phyloP scores from a whole-genome alignment of 2,113 vertebrate genomes.

The Pontoporia blainvillei region DNA sequence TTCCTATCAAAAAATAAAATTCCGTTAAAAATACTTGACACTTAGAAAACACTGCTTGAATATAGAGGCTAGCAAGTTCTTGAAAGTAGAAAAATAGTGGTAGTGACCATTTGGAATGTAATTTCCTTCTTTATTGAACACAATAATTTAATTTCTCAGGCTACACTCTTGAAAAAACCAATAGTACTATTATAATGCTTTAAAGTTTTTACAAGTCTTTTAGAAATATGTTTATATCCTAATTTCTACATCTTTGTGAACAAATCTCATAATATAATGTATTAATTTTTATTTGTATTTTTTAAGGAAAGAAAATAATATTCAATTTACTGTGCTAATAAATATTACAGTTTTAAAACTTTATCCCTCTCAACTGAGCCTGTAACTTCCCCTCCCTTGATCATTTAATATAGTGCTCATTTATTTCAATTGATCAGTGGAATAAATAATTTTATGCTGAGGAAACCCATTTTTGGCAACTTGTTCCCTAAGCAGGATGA shows the following conservation, averaged over 20 bases:
- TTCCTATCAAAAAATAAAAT: background rate
- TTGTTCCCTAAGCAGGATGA: background rate
- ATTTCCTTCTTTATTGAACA: background rate
- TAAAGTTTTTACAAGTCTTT: background rate
- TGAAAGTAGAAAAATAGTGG: slow-evolving; percentile 1
- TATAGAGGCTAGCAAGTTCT: background rate
- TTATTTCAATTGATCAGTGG: background rate
- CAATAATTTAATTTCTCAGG: background rate
- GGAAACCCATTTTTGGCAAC: background rate
- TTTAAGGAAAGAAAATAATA: background rate
- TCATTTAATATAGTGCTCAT: background rate
- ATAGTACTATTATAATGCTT: background rate
- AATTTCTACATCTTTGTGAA: background rate
- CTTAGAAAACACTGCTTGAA: background rate
- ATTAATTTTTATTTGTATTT: background rate
- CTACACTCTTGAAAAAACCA: background rate
- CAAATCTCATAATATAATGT: background rate
- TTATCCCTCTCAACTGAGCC: background rate
- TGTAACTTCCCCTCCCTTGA: background rate
- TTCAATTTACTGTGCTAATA: background rate
- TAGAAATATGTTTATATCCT: background rate
- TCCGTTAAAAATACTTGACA: background rate
- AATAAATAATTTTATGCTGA: background rate
- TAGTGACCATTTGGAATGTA: background rate
- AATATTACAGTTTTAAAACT: background rate